phyloP scores from a whole-genome alignment of 2,797 vertebrate genomes.

The Heterohyrax brucei region DNA sequence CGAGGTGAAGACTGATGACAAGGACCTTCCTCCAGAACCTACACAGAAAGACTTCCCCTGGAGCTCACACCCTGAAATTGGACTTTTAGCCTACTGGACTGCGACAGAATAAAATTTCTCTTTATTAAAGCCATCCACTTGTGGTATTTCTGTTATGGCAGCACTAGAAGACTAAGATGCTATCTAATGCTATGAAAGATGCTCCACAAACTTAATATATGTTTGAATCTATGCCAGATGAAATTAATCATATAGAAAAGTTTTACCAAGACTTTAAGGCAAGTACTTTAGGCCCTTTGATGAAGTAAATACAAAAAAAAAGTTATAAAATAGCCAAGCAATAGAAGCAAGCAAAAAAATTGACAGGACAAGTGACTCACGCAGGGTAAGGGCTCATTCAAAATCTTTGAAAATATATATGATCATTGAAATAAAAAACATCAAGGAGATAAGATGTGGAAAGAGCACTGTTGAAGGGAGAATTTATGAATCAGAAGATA shows the following conservation, averaged over 20 bases:
- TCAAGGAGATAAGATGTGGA: constrained; percentile 22
- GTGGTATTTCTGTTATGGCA: too few species aligned
- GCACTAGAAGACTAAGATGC: neutral
- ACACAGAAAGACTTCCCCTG: too few species aligned
- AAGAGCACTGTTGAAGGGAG: neutral
- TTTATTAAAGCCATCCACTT: too few species aligned
- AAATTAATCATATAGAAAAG: neutral
- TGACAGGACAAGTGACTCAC: neutral
- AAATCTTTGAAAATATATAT: constrained; percentile 22
- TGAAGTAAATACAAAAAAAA: neutral
- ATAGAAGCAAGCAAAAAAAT: constrained; percentile 27
- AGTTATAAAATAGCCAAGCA: neutral
- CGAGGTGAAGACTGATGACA: too few species aligned
- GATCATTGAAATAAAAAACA: neutral
- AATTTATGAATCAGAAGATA: neutral
- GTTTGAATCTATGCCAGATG: neutral
- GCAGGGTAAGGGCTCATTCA: neutral
- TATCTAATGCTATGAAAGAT: constrained; percentile 6
- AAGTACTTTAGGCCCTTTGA: neutral
- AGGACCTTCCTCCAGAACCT: too few species aligned
- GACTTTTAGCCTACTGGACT: too few species aligned
- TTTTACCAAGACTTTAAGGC: neutral
- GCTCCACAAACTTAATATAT: neutral
- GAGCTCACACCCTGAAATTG: too few species aligned
- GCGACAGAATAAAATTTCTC: too few species aligned